phyloP scores from a whole-genome alignment of 2,888 invertebrate genomes.

The Cheilosia grossa region DNA sequence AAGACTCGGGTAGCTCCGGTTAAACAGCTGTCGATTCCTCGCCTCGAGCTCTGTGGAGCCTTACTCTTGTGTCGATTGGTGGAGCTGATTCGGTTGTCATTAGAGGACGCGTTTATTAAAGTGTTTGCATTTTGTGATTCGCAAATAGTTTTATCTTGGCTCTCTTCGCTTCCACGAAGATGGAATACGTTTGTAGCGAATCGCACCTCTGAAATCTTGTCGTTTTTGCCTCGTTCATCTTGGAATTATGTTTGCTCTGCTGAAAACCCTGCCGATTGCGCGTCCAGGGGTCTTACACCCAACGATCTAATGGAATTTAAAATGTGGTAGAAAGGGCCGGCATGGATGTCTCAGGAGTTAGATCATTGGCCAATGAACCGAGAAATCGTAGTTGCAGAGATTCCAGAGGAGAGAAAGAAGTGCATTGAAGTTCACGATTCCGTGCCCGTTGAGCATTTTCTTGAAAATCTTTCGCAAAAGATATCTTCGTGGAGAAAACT shows the following conservation, averaged over 20 bases:
- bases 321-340: slow-evolving; percentile 29
- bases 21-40: slow-evolving; percentile 10
- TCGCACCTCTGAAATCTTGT: slow-evolving; percentile 26
- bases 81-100: slow-evolving; percentile 15
- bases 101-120: not conserved
- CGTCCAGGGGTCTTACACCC: slow-evolving; percentile 16
- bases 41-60: slow-evolving; percentile 7
- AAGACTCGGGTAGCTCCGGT: slow-evolving; percentile 3
- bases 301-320: slow-evolving; percentile 15
- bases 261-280: slow-evolving; percentile 20
- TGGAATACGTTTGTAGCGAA: slow-evolving; percentile 29
- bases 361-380: slow-evolving; percentile 1
- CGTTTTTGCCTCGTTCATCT: not conserved
- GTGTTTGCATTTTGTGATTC: slow-evolving; percentile 10
- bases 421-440: slow-evolving; percentile 11
- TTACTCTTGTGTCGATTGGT: slow-evolving; percentile 5
- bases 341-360: slow-evolving; percentile 14
- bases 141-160: not conserved
- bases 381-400: slow-evolving; percentile 6
- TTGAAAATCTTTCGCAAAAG: not conserved
- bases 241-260: no score
- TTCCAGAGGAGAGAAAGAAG: slow-evolving; percentile 22
- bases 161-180: slow-evolving; percentile 14
- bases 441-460: slow-evolving; percentile 21
- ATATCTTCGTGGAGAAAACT: slow-evolving; percentile 17